Evolutionary conservation across 1,140 invertebrate species (phyloP).

Genomic region (Venustaconcha ellipsiformis): DNA sequence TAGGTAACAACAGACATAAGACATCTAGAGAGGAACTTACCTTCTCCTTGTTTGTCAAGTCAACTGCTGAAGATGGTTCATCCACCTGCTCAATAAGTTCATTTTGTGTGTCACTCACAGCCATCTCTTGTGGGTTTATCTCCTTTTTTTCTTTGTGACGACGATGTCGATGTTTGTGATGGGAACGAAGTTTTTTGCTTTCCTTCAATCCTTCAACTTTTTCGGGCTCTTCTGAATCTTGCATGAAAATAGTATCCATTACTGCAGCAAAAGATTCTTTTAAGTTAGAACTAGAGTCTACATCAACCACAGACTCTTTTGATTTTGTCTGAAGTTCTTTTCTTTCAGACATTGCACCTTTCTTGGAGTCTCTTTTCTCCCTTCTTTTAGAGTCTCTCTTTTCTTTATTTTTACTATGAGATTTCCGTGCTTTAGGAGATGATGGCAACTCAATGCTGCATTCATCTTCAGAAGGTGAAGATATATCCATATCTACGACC

Average conservation of each 20-base stretch:
- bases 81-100: constrained; percentile 40
- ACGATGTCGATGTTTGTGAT: constrained; percentile 3
- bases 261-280: constrained; percentile 8
- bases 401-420: too few relatives aligned
- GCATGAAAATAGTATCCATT: constrained; percentile 5
- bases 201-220: too few relatives aligned
- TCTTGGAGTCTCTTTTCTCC: constrained; percentile 8
- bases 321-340: not conserved
- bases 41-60: constrained; percentile 94
- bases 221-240: constrained; percentile 17
- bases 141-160: constrained; percentile 10
- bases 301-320: not conserved
- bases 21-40: constrained; percentile 70
- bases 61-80: constrained; percentile 80
- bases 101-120: constrained; percentile 23
- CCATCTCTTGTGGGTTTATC: constrained; percentile 18
- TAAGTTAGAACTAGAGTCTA: not conserved
- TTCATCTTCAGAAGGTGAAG: constrained; percentile 63
- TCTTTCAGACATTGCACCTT: too few relatives aligned
- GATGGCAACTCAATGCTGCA: constrained; percentile 45
- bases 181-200: too few relatives aligned
- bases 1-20: too few relatives aligned
- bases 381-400: constrained; percentile 3
- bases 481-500: constrained; percentile 76
- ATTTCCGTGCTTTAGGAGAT: constrained; percentile 16